Base-by-base conservation (phyloP, 64 coral and sea anemone species). In the Montipora foliosa region DNA sequence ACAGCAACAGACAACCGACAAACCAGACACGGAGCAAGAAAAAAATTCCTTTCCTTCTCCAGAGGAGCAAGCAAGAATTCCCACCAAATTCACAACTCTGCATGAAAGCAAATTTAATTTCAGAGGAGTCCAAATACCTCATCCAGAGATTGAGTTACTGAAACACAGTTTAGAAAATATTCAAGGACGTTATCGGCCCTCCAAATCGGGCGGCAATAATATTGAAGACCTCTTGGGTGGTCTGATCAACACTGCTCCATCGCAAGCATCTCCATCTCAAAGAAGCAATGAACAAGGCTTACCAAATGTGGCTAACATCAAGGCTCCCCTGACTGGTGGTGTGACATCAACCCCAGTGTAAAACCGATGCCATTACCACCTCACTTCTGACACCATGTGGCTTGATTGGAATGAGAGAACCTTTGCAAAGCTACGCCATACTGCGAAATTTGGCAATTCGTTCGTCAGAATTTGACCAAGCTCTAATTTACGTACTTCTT, bases 1-100 rank as follows among this genome's bases (percentile, higher is more conserved):
- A 79, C 92, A 93, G 88, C 67, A 85, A 20, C 75, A 87, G 37
- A 79, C 92, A 93, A 93, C 67, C 76, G 11, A 51, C 76, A 87
- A 93, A 88, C 19, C 84, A 57, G 64, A 86, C 15, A 45, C 46
- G 9, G 75, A 68, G 0, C 79, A 81, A 88, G 20, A 24, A 22
- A 88, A 93, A 52, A 78, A 62, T 24, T 69, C 84, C 57, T 47
- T 45, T 8, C 53, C 66, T 74, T 58, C 75, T 13, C 75, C 77
- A 93, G 44, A 8, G 8, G 10, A 78, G 6, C 76, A 93, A 80
- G 67, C 47, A 17, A 29, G 19, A 71, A 64, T 61, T 12, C 5
- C 84, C 0, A 46, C 52, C 17, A 64, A 14, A 75, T 14, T 47
- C 0, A 85, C 66, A 78, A 7, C 47, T 49, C 44, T 7, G 44